phyloP scores from a whole-genome alignment of 1,140 invertebrate species.

The Leptoteleia sp. region DNA sequence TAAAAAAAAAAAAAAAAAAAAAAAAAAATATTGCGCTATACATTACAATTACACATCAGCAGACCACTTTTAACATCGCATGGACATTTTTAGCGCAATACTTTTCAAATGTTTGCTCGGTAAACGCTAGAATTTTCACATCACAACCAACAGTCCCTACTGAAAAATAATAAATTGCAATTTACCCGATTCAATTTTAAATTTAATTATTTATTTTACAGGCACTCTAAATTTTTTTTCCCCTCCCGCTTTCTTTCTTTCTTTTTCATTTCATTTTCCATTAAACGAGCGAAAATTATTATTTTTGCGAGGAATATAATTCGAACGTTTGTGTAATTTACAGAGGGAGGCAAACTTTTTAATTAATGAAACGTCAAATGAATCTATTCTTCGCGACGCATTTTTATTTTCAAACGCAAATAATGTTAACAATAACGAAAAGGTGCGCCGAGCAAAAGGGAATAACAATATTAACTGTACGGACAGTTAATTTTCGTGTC shows the following conservation, averaged over 20 bases:
- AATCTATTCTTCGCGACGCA: slow-evolving; percentile 5
- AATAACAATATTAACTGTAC: no score
- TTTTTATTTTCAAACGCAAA: slow-evolving; percentile 4
- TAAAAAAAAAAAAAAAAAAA: no score
- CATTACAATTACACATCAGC: no score
- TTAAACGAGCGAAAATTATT: not conserved
- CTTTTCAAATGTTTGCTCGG: no score
- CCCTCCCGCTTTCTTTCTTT: not conserved
- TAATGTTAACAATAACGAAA: slow-evolving; percentile 7
- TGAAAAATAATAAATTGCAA: slow-evolving; percentile 4
- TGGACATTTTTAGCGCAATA: no score
- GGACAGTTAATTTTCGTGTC: no score
- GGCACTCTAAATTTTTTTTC: not conserved
- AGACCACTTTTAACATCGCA: no score
- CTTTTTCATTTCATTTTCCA: no score
- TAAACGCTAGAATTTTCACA: no score
- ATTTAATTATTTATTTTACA: slow-evolving; percentile 7
- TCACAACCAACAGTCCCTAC: no score
- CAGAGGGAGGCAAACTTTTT: slow-evolving; percentile 7
- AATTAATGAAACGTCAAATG: slow-evolving; percentile 24
- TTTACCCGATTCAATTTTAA: not conserved
- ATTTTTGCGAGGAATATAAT: slow-evolving; percentile 10
- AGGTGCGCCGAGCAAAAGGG: not conserved
- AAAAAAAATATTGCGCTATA: no score
- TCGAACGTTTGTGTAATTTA: slow-evolving; percentile 8